phyloP scores from a whole-genome alignment of 2,113 vertebrate genomes.

The Brachionichthys hirsutus region DNA sequence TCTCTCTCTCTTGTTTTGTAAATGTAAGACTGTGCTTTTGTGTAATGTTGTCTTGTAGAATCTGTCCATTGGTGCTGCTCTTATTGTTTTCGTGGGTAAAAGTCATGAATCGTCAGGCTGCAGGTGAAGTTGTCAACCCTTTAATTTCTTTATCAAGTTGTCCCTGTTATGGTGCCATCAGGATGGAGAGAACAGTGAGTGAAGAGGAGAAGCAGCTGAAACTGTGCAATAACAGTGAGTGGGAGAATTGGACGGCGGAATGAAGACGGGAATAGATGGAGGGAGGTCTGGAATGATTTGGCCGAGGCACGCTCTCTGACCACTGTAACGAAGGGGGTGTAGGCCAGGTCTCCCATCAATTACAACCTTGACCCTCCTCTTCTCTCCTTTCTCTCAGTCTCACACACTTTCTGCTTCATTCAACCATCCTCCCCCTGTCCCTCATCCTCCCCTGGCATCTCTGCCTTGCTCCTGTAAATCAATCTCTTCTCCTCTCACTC shows the following conservation, averaged over 20 bases:
- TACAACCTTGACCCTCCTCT: constrained; percentile 76
- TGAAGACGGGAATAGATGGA: constrained; percentile 66
- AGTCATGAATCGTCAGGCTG: not conserved
- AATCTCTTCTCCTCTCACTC: constrained; percentile 57
- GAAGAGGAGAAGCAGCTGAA: constrained; percentile 33
- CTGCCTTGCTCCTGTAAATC: constrained; percentile 75
- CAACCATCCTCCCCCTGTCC: constrained; percentile 56
- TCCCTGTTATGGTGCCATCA: not conserved
- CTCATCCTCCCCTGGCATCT: constrained; percentile 68
- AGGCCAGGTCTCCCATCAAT: constrained; percentile 77
- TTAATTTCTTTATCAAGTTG: not conserved
- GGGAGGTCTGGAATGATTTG: constrained; percentile 56
- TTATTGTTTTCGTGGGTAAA: not conserved
- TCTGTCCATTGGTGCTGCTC: constrained; percentile 5
- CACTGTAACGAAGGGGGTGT: constrained; percentile 66
- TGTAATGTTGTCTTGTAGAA: too few species aligned
- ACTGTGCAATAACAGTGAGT: constrained; percentile 46
- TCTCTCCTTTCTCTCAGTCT: constrained; percentile 41
- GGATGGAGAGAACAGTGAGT: constrained; percentile 4
- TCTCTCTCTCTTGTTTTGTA: too few species aligned
- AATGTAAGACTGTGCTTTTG: too few species aligned
- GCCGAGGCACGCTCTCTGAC: constrained; percentile 68
- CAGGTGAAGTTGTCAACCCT: not conserved
- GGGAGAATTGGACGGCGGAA: constrained; percentile 48
- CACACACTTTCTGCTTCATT: constrained; percentile 69